These are phyloP conservation scores for Amphipyra tragopoginis DNA, from an alignment of 2,888 invertebrate genomes.

Conservation along the genomic window DNA sequence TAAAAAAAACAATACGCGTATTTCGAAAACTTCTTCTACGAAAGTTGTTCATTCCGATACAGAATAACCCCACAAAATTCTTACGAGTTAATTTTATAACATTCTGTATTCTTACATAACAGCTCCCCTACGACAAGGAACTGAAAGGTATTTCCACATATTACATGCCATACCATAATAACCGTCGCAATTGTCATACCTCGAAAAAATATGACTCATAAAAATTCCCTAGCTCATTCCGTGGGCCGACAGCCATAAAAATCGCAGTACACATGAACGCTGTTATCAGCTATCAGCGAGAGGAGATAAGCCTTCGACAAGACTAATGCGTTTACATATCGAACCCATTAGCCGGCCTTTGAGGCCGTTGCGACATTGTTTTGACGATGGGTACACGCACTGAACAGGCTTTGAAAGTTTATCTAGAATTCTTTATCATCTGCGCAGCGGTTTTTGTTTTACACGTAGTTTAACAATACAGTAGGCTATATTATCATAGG, in stretches of 20 bases:
- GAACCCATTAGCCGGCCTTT: constrained; percentile 64
- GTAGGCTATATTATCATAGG: too few relatives aligned
- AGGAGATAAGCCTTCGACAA: constrained; percentile 60
- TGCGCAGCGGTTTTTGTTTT: constrained; percentile 8
- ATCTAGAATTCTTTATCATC: constrained; percentile 25
- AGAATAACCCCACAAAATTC: too few relatives aligned
- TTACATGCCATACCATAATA: constrained; percentile 36
- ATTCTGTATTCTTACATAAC: not conserved
- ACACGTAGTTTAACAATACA: too few relatives aligned
- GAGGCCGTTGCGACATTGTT: constrained; percentile 32
- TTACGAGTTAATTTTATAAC: too few relatives aligned
- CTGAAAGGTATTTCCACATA: constrained; percentile 28
- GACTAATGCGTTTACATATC: constrained; percentile 74
- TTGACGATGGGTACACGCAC: constrained; percentile 15
- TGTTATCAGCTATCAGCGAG: constrained; percentile 60
- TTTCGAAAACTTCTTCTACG: too few relatives aligned
- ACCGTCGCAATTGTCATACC: constrained; percentile 26
- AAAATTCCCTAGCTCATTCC: constrained; percentile 48
- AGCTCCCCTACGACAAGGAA: constrained; percentile 10
- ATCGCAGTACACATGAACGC: constrained; percentile 37
- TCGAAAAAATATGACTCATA: constrained; percentile 48
- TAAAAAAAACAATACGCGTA: too few relatives aligned
- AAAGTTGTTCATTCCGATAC: too few relatives aligned
- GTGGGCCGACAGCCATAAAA: constrained; percentile 33
- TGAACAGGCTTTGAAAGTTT: not conserved